Base-by-base conservation (phyloP, 2,113 vertebrate genomes). In the Alexandromys fortis region DNA sequence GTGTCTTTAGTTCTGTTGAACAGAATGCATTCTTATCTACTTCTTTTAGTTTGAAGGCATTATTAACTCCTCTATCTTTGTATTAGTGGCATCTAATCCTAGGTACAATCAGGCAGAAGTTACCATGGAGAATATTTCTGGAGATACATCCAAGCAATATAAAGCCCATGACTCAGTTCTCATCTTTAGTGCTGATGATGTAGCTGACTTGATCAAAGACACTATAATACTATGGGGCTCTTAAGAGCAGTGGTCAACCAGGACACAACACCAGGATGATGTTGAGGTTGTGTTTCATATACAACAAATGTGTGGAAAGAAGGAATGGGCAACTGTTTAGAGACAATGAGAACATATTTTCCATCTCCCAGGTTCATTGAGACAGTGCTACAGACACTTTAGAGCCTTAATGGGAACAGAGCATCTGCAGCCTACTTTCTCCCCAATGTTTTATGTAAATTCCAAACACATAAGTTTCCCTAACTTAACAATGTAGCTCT, bases 371-470 rank as follows among this genome's bases (percentile, higher is more conserved):
- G 52, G 22, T 38, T 58, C 75, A 78, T 42, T 14, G 33, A 88
- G 24, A 14, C n/a, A 75, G 35, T 21, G 10, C n/a, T 49, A 58
- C 14, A 49, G 35, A 91, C 76, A 52, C 38, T 72, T 72, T 75
- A 79, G 70, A 12, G 30, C 19, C 17, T 12, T 86, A 14, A 61
- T 0, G 3, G 55, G 89, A 52, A 52, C 21, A 91, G 63, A 85
- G 30, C 24, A 52, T 38, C 35, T 49, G 70, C 73, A 77, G 35
- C 75, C 86, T 63, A 75, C 63, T 92, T 96, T 90, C 12, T 63
- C 24, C 30, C 47, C n/a, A 7, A 21, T 68, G 47, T 85, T 92
- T 92, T 61, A 81, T 81, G 38, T 63, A 92, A 95, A 87, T 75
- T n/a, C 38, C 26, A 94, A 91, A 75, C 30, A 42, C 5, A 61